Evolutionary conservation across 2,888 invertebrate genomes (phyloP), one percentile per base, ranked within the genome.

Genomic region (Thera britannica): DNA sequence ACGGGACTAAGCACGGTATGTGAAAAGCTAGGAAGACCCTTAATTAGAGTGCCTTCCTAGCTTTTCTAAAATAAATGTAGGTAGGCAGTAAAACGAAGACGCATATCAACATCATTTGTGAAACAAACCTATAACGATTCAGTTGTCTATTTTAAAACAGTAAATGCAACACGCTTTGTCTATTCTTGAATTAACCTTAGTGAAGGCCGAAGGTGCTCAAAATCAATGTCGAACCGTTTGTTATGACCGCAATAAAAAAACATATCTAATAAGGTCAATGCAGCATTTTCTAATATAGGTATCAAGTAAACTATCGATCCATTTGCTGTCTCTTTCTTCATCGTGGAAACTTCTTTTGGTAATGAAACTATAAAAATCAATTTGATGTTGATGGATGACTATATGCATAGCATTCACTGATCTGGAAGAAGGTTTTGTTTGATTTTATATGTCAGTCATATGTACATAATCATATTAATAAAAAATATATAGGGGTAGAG

Each of bases 191-290:
- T 35, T n/a, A 55, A 59, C 59, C 65, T 56, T 7, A 36, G 49
- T 36, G 57, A 23, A 41, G 35, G 35, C 55, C 46, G 44, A 44
- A n/a, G 46, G 58, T 23, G 35, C 48, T 49, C 35, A 67, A 62
- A 67, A 67, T 67, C 58, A 62, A 67, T 67, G 67, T 65, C 35
- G 51, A 58, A 62, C 60, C 67, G 52, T 46, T 62, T 72, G 71
- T 74, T 59, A 72, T 70, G 64, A 71, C 69, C 70, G 68, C 73
- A 71, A 72, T 77, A 79, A 86, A 86, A 84, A 80, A 89, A 87
- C 83, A 85, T 90, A 86, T 90, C 88, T 89, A 92, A 90, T 87
- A 89, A 92, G 92, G 92, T 86, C 93, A 92, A 89, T 93, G 93
- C 93, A 92, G 90, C 86, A 82, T 85, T 90, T 90, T 87, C 89